These are phyloP conservation scores for Mus spretus DNA, from an alignment of 2,797 vertebrate genomes.

Conservation along the genomic window DNA sequence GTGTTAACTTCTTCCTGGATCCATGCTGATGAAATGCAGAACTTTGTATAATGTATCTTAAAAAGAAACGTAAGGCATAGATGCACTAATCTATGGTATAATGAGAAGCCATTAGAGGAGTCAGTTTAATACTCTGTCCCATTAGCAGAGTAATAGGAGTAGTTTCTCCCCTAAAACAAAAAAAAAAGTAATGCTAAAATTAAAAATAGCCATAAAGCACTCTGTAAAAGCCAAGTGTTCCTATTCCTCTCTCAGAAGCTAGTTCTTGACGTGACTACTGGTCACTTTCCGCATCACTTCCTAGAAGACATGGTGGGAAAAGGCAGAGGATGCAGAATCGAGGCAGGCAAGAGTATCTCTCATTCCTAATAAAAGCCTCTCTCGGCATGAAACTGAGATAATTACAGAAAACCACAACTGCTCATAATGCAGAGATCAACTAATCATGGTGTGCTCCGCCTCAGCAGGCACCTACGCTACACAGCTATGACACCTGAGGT, in stretches of 20 bases:
- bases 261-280: background rate
- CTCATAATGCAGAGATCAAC: background rate
- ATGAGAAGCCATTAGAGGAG: constrained; percentile 8
- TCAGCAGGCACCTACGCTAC: background rate
- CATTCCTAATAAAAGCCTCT: background rate
- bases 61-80: background rate
- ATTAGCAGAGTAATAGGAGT: background rate
- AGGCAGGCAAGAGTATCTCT: background rate
- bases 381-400: background rate
- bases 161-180: background rate
- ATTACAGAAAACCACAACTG: background rate
- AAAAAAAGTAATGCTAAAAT: background rate
- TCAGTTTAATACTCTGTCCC: background rate
- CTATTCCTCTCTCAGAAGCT: background rate
- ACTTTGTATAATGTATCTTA: background rate
- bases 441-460: background rate
- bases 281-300: background rate
- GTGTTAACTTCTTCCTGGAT: background rate
- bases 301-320: background rate
- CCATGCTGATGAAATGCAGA: background rate
- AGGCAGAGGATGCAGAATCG: constrained; percentile 1
- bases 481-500: background rate
- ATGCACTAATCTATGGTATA: background rate
- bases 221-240: background rate
- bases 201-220: background rate